A percentile compares a stretch with the other conserved stretches of the same genome.
Conservation (phyloP, 2,113 vertebrate genomes). For the Ceyx melanurus region DNA sequence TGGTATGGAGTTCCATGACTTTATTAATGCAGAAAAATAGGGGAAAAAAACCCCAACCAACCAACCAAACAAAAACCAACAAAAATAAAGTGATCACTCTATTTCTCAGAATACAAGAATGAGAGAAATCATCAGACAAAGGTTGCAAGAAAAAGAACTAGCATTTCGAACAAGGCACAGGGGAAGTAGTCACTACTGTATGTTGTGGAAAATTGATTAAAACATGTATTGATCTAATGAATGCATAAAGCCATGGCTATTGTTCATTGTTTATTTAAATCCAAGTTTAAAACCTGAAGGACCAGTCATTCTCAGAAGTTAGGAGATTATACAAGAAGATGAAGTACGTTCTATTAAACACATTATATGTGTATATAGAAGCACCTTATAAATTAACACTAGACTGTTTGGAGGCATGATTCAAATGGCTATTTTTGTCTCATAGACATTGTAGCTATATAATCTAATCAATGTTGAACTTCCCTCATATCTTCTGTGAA, state of each 20-base stretch:
- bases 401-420: neutral
- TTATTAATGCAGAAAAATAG: constrained; percentile 23
- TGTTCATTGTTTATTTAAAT: neutral
- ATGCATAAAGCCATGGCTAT: neutral
- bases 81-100: neutral
- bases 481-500: neutral
- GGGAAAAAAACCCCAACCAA: neutral
- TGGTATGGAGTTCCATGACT: neutral
- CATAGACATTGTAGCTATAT: neutral
- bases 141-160: neutral
- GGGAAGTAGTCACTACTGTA: neutral
- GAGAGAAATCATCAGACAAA: neutral
- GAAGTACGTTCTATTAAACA: neutral
- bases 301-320: neutral
- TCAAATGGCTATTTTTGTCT: neutral
- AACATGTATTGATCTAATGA: neutral
- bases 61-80: no score
- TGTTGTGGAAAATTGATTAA: neutral
- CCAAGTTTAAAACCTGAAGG: neutral
- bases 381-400: neutral
- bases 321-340: neutral
- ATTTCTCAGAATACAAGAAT: neutral
- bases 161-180: neutral
- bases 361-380: neutral
- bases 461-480: neutral